Conservation (phyloP, 2,113 vertebrate genomes). For the Ceratotherium simum region DNA sequence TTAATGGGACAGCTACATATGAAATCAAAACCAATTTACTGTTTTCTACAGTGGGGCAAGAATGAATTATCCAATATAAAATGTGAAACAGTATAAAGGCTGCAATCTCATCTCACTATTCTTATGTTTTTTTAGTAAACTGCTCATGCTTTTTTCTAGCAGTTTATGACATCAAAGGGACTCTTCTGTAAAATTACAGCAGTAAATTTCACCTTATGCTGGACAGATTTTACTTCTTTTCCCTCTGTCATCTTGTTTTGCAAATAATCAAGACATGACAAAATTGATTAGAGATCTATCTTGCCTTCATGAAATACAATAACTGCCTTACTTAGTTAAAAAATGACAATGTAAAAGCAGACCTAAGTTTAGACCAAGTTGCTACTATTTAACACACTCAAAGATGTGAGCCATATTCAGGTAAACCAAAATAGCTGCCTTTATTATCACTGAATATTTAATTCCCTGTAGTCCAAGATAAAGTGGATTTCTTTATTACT, state of each 20-base stretch:
- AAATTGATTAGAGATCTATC: conserved; percentile 84
- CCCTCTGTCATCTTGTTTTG: conserved; percentile 79
- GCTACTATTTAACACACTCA: neutral
- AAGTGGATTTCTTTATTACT: conserved; percentile 79
- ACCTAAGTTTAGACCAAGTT: neutral
- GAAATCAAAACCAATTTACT: conserved; percentile 85
- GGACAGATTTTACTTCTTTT: conserved; percentile 83
- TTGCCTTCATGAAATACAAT: conserved; percentile 70
- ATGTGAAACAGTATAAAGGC: conserved; percentile 66
- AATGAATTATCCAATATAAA: conserved; percentile 78
- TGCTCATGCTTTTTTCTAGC: conserved; percentile 83
- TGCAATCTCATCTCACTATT: conserved; percentile 83
- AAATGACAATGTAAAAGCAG: neutral
- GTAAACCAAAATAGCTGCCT: conserved; percentile 56
- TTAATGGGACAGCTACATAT: conserved; percentile 82
- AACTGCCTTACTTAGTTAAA: conserved; percentile 59
- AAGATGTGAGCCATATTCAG: conserved; percentile 5
- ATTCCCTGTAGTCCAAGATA: conserved; percentile 60
- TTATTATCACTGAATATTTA: conserved; percentile 72
- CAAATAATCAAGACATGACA: conserved; percentile 74
- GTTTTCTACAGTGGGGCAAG: conserved; percentile 2
- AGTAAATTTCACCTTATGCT: conserved; percentile 83
- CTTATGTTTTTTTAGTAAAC: conserved; percentile 87
- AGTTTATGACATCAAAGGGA: conserved; percentile 82
- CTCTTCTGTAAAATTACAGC: conserved; percentile 83